These are phyloP conservation scores for Drosophila pseudotakahashii DNA, from an alignment of 2,888 invertebrate genomes.

Conservation along the genomic window DNA sequence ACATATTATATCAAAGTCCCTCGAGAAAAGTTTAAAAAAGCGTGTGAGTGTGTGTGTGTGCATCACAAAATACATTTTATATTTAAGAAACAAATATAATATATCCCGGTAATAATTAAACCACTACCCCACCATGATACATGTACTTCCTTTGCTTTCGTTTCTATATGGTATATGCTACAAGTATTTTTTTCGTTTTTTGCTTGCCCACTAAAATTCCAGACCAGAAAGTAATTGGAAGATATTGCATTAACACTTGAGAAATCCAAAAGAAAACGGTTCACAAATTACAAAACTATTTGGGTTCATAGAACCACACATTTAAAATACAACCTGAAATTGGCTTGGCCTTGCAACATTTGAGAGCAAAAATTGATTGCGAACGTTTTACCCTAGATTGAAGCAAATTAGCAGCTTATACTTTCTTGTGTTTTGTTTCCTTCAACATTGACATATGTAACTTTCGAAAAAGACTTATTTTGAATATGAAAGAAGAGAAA, in stretches of 20 bases:
- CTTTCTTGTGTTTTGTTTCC: slow-evolving; percentile 27
- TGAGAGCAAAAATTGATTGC: slow-evolving; percentile 36
- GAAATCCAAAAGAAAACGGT: slow-evolving; percentile 10
- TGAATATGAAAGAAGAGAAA: slow-evolving; percentile 57
- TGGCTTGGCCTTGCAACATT: slow-evolving; percentile 31
- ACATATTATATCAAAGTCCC: not conserved
- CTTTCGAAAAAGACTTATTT: slow-evolving; percentile 25
- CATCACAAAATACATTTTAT: slow-evolving; percentile 34
- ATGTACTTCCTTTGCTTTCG: slow-evolving; percentile 50
- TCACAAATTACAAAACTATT: not conserved
- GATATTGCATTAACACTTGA: slow-evolving; percentile 12
- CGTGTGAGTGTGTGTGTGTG: slow-evolving; percentile 55
- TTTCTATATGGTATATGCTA: slow-evolving; percentile 54
- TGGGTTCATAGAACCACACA: slow-evolving; percentile 26
- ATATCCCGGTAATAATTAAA: slow-evolving; percentile 20
- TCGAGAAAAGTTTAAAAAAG: slow-evolving; percentile 20
- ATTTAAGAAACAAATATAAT: slow-evolving; percentile 44
- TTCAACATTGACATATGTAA: slow-evolving; percentile 27
- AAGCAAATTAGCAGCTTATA: slow-evolving; percentile 31
- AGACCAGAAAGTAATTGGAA: slow-evolving; percentile 17
- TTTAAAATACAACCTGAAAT: slow-evolving; percentile 1
- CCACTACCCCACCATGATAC: slow-evolving; percentile 46
- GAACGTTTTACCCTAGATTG: slow-evolving; percentile 36
- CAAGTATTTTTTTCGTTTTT: slow-evolving; percentile 39
- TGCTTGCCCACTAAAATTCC: slow-evolving; percentile 52